Conservation (phyloP, 2,113 vertebrate species). For the Lamprologus speciosus region DNA sequence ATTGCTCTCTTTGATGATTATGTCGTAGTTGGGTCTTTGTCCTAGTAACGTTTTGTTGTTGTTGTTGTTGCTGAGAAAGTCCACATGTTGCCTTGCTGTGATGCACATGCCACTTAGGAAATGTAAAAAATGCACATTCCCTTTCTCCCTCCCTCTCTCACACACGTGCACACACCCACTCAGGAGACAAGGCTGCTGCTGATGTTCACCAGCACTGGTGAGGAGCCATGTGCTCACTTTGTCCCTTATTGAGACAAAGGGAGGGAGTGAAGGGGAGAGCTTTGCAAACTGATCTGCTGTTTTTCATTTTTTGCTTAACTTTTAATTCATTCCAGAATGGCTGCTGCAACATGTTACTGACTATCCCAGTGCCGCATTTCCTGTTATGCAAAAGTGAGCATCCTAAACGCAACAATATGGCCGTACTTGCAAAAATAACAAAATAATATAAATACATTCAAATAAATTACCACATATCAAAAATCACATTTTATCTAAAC, state of each 20-base stretch:
- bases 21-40: not conserved
- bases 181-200: constrained; percentile 21
- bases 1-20: not conserved
- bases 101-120: constrained; percentile 48
- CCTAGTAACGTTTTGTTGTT: not conserved
- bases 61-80: constrained; percentile 1
- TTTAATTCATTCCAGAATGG: not conserved
- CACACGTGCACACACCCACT: not conserved
- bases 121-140: not conserved
- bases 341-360: not conserved
- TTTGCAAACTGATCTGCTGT: not conserved
- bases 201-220: constrained; percentile 13
- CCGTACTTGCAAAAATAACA: not conserved
- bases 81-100: not conserved
- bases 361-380: not conserved
- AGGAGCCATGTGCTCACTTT: not conserved
- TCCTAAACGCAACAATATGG: not conserved
- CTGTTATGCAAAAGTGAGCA: not conserved
- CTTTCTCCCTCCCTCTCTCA: not conserved
- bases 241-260: not conserved
- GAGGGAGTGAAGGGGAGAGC: not conserved
- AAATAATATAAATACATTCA: not conserved
- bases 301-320: not conserved
- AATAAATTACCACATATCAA: not conserved
- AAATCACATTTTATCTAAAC: not conserved